phyloP scores from a whole-genome alignment of 2,797 vertebrate species.

The Halcyon leucocephala region DNA sequence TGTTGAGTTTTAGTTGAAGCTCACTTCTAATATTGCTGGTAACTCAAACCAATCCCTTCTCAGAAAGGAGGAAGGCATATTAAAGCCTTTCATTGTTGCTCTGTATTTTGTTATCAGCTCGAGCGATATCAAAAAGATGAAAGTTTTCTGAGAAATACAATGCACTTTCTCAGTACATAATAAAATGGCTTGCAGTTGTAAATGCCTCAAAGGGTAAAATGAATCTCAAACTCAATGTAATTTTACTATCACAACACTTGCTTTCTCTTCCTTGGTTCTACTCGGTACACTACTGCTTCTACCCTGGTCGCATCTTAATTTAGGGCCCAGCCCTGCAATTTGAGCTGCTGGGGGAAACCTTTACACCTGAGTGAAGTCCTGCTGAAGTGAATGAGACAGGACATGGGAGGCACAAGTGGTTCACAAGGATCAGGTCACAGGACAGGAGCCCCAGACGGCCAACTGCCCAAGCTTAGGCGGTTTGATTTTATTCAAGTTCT shows the following conservation, averaged over 20 bases:
- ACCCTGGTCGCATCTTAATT: neutral
- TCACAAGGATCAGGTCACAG: neutral
- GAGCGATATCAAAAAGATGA: neutral
- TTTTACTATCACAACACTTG: neutral
- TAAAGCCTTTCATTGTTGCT: neutral
- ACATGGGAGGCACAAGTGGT: neutral
- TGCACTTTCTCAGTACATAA: neutral
- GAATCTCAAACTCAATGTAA: neutral
- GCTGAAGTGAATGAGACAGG: neutral
- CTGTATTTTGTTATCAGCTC: neutral
- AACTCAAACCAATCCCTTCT: constrained; percentile 20
- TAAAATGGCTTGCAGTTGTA: neutral
- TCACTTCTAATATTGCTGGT: neutral
- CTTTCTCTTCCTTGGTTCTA: neutral
- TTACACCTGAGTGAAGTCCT: neutral
- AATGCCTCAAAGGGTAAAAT: neutral
- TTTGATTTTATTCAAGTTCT: neutral
- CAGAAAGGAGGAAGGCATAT: neutral
- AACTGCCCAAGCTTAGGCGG: neutral
- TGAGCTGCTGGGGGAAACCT: neutral
- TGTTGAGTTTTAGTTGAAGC: neutral
- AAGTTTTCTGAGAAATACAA: neutral
- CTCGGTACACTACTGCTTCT: neutral
- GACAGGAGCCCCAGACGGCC: neutral
- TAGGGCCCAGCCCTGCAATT: neutral